A percentile compares a stretch with the other conserved stretches of the same genome.
Conservation (phyloP, 2,888 invertebrate genomes). For the Scrobipalpa atriplicella region DNA sequence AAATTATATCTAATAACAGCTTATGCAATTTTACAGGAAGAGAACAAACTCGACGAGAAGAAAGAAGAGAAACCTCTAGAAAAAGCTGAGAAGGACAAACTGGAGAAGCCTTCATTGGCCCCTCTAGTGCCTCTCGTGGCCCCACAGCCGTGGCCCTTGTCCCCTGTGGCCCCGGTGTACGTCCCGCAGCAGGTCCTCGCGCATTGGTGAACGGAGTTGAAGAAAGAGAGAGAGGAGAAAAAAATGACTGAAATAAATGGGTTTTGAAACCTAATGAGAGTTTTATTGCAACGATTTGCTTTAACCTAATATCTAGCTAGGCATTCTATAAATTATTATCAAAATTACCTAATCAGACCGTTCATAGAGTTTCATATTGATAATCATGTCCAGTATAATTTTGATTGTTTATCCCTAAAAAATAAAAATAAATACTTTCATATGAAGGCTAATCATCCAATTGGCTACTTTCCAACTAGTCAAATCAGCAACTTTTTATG, state of each 20-base stretch:
- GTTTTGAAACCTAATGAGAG: background rate
- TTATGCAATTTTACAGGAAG: constrained; percentile 1
- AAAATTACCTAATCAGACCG: too few relatives aligned
- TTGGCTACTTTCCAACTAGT: too few relatives aligned
- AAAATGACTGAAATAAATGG: constrained; percentile 12
- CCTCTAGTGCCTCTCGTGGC: constrained; percentile 4
- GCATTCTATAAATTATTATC: background rate
- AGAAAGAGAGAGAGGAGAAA: background rate
- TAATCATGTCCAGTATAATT: too few relatives aligned
- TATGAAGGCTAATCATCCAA: too few relatives aligned
- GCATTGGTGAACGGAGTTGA: constrained; percentile 4
- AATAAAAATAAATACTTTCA: too few relatives aligned
- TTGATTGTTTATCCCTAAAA: too few relatives aligned
- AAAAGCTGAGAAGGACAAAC: constrained; percentile 2
- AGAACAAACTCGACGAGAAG: constrained; percentile 14
- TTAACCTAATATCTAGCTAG: background rate
- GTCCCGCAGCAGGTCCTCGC: background rate
- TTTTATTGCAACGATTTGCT: background rate
- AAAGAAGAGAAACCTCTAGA: constrained; percentile 8
- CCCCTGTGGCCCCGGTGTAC: background rate
- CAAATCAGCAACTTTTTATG: too few relatives aligned
- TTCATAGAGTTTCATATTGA: too few relatives aligned
- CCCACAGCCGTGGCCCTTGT: constrained; percentile 12
- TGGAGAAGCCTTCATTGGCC: background rate
- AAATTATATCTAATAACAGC: background rate